phyloP scores from a whole-genome alignment of 2,888 invertebrate species.

The Mystacides longicornis region DNA sequence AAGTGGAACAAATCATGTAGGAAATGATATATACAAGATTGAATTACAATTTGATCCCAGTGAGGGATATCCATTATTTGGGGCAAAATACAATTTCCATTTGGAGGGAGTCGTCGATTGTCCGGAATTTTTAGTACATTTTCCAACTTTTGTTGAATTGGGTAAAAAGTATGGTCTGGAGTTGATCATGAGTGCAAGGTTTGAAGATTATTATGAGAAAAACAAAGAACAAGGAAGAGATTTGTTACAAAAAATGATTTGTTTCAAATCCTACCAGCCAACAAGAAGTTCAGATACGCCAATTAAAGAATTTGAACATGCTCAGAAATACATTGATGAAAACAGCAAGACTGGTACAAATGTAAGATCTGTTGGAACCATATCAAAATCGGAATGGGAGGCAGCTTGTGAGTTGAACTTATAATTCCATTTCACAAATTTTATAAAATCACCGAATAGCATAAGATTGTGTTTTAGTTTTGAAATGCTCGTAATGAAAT shows the following conservation, averaged over 20 bases:
- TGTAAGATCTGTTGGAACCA: constrained; percentile 61
- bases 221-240: constrained; percentile 48
- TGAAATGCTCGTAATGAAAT: too few relatives aligned
- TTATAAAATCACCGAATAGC: too few relatives aligned
- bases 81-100: constrained; percentile 92
- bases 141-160: constrained; percentile 72
- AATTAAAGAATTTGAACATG: constrained; percentile 61
- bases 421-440: too few relatives aligned
- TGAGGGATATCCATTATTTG: constrained; percentile 75
- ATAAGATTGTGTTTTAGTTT: too few relatives aligned
- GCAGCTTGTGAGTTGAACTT: constrained; percentile 61
- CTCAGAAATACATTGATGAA: constrained; percentile 49
- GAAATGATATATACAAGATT: constrained; percentile 72
- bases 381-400: constrained; percentile 89
- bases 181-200: constrained; percentile 60
- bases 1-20: constrained; percentile 54
- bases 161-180: constrained; percentile 66
- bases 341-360: constrained; percentile 36
- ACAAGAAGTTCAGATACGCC: constrained; percentile 48
- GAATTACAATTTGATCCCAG: constrained; percentile 60
- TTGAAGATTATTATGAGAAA: constrained; percentile 71
- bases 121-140: constrained; percentile 96
- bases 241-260: constrained; percentile 70
- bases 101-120: constrained; percentile 96
- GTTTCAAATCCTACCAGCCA: constrained; percentile 76